These are phyloP conservation scores for Parascotia fuliginaria DNA, from an alignment of 2,888 invertebrate genomes.

Conservation along the genomic window DNA sequence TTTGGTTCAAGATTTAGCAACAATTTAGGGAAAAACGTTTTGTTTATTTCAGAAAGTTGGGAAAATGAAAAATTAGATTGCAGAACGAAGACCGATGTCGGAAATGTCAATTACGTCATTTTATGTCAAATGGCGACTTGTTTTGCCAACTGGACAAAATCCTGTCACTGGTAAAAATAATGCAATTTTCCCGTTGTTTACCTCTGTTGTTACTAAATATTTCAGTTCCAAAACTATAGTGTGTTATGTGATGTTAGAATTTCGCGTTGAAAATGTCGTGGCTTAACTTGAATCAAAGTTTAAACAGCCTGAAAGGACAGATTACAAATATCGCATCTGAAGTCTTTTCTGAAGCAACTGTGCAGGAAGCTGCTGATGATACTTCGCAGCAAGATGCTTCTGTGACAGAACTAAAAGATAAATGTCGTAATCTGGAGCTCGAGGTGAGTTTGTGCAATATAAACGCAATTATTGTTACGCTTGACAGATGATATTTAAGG, in stretches of 20 bases:
- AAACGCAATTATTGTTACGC: conserved; percentile 24
- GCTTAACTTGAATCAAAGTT: conserved; percentile 88
- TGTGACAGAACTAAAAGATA: conserved; percentile 82
- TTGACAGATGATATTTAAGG: conserved; percentile 70
- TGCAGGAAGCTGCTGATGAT: conserved; percentile 70
- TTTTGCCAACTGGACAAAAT: conserved; percentile 85
- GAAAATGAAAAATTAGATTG: background rate
- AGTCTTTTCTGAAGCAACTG: conserved; percentile 91
- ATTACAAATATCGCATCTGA: conserved; percentile 95
- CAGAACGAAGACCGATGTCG: background rate
- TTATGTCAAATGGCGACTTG: conserved; percentile 59
- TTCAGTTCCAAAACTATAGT: conserved; percentile 49
- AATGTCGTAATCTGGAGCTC: conserved; percentile 85
- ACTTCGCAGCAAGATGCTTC: conserved; percentile 50
- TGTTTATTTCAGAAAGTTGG: background rate
- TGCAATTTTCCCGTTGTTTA: conserved; percentile 80
- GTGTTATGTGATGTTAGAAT: conserved; percentile 66
- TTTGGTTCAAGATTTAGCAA: too few relatives aligned
- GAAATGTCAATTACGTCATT: conserved; percentile 32
- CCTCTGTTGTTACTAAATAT: conserved; percentile 52
- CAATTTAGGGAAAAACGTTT: too few relatives aligned
- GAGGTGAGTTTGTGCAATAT: conserved; percentile 80
- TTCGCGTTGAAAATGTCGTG: conserved; percentile 86
- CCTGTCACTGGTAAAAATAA: conserved; percentile 78
- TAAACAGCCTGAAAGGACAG: conserved; percentile 93